A percentile compares a stretch with the other conserved stretches of the same genome.
Evolutionary conservation across 1,140 invertebrate genomes (phyloP).

Genomic region (Cardiocondyla obscurior): DNA sequence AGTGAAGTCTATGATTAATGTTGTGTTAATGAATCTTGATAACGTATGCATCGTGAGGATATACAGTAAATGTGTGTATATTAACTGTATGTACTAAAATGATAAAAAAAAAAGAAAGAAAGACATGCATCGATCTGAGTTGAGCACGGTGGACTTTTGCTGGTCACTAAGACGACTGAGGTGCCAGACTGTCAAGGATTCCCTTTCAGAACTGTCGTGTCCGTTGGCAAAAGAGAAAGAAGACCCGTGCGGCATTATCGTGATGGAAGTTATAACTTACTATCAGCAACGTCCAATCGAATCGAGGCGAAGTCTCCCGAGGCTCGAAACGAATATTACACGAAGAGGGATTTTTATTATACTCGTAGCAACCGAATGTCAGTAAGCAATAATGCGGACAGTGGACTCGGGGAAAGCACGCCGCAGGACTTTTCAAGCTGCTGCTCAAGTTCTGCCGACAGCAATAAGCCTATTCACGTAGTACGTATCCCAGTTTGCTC

Average conservation of each 20-base stretch:
- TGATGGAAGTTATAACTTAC: constrained; percentile 80
- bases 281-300: constrained; percentile 71
- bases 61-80: constrained; percentile 37
- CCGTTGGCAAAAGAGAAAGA: constrained; percentile 81
- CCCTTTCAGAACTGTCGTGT: constrained; percentile 83
- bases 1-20: constrained; percentile 19
- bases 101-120: neutral
- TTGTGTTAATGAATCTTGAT: neutral
- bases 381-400: constrained; percentile 81
- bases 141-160: constrained; percentile 38
- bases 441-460: constrained; percentile 83
- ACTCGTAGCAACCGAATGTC: constrained; percentile 80
- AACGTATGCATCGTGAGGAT: constrained; percentile 21
- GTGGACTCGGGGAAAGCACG: constrained; percentile 83
- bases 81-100: constrained; percentile 63
- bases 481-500: constrained; percentile 78
- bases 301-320: constrained; percentile 76
- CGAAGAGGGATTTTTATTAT: constrained; percentile 80
- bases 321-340: constrained; percentile 77
- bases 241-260: constrained; percentile 79
- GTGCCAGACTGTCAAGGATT: constrained; percentile 79
- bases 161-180: constrained; percentile 43
- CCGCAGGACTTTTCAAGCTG: constrained; percentile 84
- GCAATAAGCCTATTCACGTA: constrained; percentile 80
- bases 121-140: constrained; percentile 55